Percentiles rank a stretch among this genome's conserved stretches.
Conservation (phyloP, 2,113 vertebrate species). For the Pelmatolapia mariae region DNA sequence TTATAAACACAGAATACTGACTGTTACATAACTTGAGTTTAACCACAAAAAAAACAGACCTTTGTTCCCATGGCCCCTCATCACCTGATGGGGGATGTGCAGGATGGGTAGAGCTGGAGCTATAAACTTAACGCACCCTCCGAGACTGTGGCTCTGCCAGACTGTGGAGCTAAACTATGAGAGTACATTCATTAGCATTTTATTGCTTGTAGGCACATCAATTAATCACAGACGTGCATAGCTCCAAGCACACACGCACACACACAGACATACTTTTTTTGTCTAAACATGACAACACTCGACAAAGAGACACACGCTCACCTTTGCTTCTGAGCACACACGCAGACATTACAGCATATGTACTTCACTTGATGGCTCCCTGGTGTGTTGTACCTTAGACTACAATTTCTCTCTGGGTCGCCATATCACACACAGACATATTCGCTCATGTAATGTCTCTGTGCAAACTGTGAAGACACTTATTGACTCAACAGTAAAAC, state of each 20-base stretch:
- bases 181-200: slow-evolving; percentile 63
- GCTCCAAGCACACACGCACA: neutral
- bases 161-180: slow-evolving; percentile 44
- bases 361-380: slow-evolving; percentile 25
- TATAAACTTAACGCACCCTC: slow-evolving; percentile 52
- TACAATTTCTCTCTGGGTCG: neutral
- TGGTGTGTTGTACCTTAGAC: slow-evolving; percentile 19
- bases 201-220: slow-evolving; percentile 45
- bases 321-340: neutral
- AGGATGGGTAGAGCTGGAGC: slow-evolving; percentile 28
- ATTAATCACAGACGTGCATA: slow-evolving; percentile 32
- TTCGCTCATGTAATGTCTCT: neutral
- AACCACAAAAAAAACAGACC: neutral
- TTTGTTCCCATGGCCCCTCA: slow-evolving; percentile 16
- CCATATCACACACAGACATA: neutral
- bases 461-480: neutral
- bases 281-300: neutral
- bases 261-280: neutral
- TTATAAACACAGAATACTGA: neutral
- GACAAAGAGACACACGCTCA: neutral
- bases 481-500: slow-evolving; percentile 47
- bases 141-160: slow-evolving; percentile 41
- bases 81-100: slow-evolving; percentile 19
- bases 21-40: neutral
- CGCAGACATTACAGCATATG: neutral